Evolutionary conservation across 2,113 vertebrate genomes (phyloP), one percentile per base, ranked within the genome.

Genomic region (Mastomys coucha): DNA sequence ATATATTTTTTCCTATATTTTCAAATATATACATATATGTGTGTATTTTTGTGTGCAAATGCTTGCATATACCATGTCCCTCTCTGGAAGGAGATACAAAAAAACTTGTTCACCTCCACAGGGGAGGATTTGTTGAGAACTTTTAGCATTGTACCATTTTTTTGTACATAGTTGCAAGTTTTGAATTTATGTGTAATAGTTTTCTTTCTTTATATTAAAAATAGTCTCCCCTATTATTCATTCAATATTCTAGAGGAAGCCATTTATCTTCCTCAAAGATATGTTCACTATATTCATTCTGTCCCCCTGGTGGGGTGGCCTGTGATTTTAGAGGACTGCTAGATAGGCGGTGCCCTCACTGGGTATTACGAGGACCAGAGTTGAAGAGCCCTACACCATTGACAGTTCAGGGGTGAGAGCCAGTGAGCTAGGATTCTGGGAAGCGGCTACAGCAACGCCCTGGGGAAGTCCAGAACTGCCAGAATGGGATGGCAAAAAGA

Each of bases 121-220:
- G 39, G 88, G 10, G 39, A 36, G n/a, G 20, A 39, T 60, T 67
- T 20, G 12, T 17, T 36, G 19, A 81, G 39, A 96, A 53, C 1
- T 49, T 95, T 87, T 60, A 81, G 42, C 24, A 51, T n/a, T 58
- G 14, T 42, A 26, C 19, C 12, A 3, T 69, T 28, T 39, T 39
- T 93, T 69, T 73, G 39, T 77, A 65, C 80, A 39, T n/a, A 2
- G 82, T 93, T 87, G 16, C 4, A 80, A 9, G 70, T 76, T 93
- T 45, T 67, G 7, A 89, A 87, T 72, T 89, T 91, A 67, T 78
- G 28, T 77, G 39, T 39, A 65, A 65, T 82, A 26, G 26, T 53
- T 89, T 86, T 77, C 9, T 85, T 58, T 72, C 53, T 39, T 89
- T 76, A 53, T 53, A 33, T 63, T 51, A 76, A 97, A 78, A n/a